Conservation (phyloP, 2,888 invertebrate species). For the Athetis lepigone region DNA sequence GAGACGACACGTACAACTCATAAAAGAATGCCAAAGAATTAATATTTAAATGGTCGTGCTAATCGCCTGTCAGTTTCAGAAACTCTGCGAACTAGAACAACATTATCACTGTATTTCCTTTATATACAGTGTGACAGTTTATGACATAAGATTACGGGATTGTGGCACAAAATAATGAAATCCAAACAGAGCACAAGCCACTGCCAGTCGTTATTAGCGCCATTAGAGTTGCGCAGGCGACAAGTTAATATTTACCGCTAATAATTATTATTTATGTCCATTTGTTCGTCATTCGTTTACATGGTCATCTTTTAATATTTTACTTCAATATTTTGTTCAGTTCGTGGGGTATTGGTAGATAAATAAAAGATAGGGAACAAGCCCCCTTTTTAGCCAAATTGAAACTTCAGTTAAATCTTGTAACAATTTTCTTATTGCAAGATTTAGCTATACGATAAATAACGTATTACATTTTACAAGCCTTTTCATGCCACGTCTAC, state of each 20-base stretch:
- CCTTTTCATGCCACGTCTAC: too few relatives aligned
- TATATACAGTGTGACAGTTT: conserved; percentile 58
- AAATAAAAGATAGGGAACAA: too few relatives aligned
- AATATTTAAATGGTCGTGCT: conserved; percentile 1
- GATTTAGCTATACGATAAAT: too few relatives aligned
- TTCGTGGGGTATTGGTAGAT: conserved; percentile 8
- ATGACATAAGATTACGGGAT: conserved; percentile 63
- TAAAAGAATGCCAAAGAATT: neutral
- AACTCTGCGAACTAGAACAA: conserved; percentile 33
- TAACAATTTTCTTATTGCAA: neutral
- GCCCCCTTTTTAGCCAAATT: too few relatives aligned
- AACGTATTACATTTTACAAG: too few relatives aligned
- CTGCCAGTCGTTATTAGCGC: conserved; percentile 50
- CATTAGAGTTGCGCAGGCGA: conserved; percentile 55
- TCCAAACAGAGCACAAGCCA: conserved; percentile 58
- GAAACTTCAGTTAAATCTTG: too few relatives aligned
- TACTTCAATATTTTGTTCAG: conserved; percentile 55
- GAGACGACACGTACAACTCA: conserved; percentile 1
- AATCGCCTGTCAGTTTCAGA: conserved; percentile 15
- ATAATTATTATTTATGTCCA: conserved; percentile 65
- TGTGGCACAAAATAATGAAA: conserved; percentile 50
- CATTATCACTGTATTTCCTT: conserved; percentile 35
- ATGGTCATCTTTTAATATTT: conserved; percentile 48
- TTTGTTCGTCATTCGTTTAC: conserved; percentile 55
- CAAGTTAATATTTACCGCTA: conserved; percentile 56